These are phyloP conservation scores for Eudemis profundana DNA, from an alignment of 2,888 invertebrate species.

Conservation along the genomic window DNA sequence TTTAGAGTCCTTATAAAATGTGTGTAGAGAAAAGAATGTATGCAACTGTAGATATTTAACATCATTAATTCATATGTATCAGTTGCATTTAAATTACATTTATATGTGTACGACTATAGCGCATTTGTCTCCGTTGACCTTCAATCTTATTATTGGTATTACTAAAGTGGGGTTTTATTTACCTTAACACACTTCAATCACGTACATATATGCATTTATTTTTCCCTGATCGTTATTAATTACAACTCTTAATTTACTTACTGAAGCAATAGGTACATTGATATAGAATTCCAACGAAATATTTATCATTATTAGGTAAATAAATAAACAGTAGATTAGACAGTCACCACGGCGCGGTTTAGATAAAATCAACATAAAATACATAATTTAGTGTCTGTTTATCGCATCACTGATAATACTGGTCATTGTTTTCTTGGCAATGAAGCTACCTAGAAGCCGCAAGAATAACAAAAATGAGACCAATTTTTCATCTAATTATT, in stretches of 20 bases:
- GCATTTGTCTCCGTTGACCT: background rate
- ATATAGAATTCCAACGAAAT: background rate
- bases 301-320: constrained; percentile 1
- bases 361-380: constrained; percentile 33
- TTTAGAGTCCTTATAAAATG: too few relatives aligned
- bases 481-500: too few relatives aligned
- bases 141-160: background rate
- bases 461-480: constrained; percentile 29
- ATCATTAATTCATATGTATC: too few relatives aligned
- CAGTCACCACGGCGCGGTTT: constrained; percentile 10
- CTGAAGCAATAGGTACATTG: background rate
- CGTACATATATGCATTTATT: too few relatives aligned
- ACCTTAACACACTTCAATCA: background rate
- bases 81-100: too few relatives aligned
- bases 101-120: too few relatives aligned
- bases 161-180: background rate
- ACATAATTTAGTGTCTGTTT: constrained; percentile 35
- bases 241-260: background rate
- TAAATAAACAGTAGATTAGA: constrained; percentile 27
- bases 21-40: too few relatives aligned
- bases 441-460: constrained; percentile 10
- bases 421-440: constrained; percentile 41
- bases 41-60: too few relatives aligned
- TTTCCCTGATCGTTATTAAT: background rate
- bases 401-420: constrained; percentile 32